A percentile compares a stretch with the other conserved stretches of the same genome.
Conservation (phyloP, 2,113 vertebrate genomes). For the Poeciliopsis retropinna region DNA sequence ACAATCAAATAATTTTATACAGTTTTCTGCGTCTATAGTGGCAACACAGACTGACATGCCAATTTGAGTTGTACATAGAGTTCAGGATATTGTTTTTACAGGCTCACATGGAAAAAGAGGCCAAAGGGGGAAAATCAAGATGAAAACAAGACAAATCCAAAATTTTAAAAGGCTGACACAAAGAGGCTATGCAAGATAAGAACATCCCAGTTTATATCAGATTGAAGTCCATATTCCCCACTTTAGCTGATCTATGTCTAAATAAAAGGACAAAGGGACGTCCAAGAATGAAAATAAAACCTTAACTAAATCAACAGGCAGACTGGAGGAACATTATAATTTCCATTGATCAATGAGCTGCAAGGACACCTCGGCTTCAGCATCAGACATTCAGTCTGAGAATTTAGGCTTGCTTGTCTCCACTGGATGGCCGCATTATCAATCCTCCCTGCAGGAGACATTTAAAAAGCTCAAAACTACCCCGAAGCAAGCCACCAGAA, state of each 20-base stretch:
- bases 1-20: slow-evolving; percentile 48
- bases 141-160: slow-evolving; percentile 19
- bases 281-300: background rate
- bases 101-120: background rate
- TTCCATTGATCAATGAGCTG: slow-evolving; percentile 11
- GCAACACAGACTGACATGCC: slow-evolving; percentile 1
- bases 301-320: slow-evolving; percentile 15
- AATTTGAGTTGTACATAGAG: slow-evolving; percentile 6
- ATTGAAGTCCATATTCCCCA: background rate
- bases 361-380: slow-evolving; percentile 28
- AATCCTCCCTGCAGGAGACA: slow-evolving; percentile 52
- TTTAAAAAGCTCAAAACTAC: slow-evolving; percentile 43
- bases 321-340: slow-evolving; percentile 15
- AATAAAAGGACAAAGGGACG: background rate
- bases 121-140: slow-evolving; percentile 16
- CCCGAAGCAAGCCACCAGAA: slow-evolving; percentile 36
- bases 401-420: slow-evolving; percentile 38
- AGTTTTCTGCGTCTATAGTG: slow-evolving; percentile 15
- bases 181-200: slow-evolving; percentile 15
- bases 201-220: slow-evolving; percentile 1
- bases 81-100: slow-evolving; percentile 30
- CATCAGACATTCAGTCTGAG: slow-evolving; percentile 42
- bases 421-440: slow-evolving; percentile 34
- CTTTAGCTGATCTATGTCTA: background rate
- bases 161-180: slow-evolving; percentile 1